Conservation (phyloP, 1,140 invertebrate genomes). For the Agrypnia vestita region DNA sequence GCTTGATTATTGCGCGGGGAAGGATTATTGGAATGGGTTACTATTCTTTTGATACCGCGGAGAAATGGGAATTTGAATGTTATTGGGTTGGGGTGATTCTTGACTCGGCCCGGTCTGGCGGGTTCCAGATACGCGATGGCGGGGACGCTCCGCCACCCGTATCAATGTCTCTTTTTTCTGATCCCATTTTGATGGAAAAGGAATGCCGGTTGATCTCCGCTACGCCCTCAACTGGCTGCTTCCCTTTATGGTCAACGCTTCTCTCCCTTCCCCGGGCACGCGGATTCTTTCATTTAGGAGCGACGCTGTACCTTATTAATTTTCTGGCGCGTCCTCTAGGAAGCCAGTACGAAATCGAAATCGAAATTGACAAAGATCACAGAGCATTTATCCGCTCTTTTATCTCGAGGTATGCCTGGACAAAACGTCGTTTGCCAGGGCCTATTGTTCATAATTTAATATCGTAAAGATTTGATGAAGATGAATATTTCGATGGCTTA, state of each 20-base stretch:
- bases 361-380: too few species aligned
- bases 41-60: slow-evolving; percentile 49
- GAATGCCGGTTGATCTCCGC: slow-evolving; percentile 38
- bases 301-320: not conserved
- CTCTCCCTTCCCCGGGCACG: not conserved
- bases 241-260: slow-evolving; percentile 37
- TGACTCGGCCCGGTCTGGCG: slow-evolving; percentile 28
- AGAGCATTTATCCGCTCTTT: too few species aligned
- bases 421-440: too few species aligned
- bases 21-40: slow-evolving; percentile 27
- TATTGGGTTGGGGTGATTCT: slow-evolving; percentile 49
- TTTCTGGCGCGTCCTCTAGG: too few species aligned
- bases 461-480: too few species aligned
- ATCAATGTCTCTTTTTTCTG: slow-evolving; percentile 34
- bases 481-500: too few species aligned
- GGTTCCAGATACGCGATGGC: slow-evolving; percentile 8
- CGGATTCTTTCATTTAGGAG: slow-evolving; percentile 18
- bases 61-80: slow-evolving; percentile 57
- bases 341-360: too few species aligned
- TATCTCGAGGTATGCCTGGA: too few species aligned
- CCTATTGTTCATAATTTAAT: too few species aligned
- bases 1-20: slow-evolving; percentile 55
- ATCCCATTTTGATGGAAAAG: slow-evolving; percentile 41
- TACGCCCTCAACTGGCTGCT: not conserved
- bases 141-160: not conserved